Conservation (phyloP, 2,888 invertebrate genomes). For the Diaperis boleti region DNA sequence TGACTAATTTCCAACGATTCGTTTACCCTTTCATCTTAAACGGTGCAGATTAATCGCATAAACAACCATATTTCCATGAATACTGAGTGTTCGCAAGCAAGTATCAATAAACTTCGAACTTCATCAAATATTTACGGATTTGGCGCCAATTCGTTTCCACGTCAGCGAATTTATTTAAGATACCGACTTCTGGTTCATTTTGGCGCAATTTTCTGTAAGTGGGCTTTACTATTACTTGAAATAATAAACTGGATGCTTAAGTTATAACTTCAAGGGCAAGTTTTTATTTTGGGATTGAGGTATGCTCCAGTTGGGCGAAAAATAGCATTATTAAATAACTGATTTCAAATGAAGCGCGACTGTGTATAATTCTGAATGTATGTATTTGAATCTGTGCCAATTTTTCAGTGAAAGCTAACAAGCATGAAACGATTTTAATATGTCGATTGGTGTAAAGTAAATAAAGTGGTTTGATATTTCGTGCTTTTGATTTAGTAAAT, state of each 20-base stretch:
- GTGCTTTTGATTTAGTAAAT: too few relatives aligned
- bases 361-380: not conserved
- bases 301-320: not conserved
- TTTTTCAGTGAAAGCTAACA: too few relatives aligned
- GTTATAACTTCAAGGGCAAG: not conserved
- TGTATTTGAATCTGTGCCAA: too few relatives aligned
- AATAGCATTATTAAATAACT: slow-evolving; percentile 1
- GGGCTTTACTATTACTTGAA: not conserved
- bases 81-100: too few relatives aligned
- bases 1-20: too few relatives aligned
- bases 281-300: not conserved
- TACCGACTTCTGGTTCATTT: not conserved
- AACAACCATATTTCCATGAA: slow-evolving; percentile 32
- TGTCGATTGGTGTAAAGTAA: too few relatives aligned
- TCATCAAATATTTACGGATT: not conserved
- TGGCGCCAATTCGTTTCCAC: not conserved
- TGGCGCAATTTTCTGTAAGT: too few relatives aligned
- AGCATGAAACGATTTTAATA: too few relatives aligned
- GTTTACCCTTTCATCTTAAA: slow-evolving; percentile 25
- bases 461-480: too few relatives aligned
- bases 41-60: slow-evolving; percentile 16
- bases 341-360: not conserved
- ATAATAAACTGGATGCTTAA: not conserved
- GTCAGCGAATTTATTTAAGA: not conserved
- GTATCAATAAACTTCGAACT: not conserved